Evolutionary conservation across 2,888 invertebrate species (phyloP).

Genomic region (Tetrapedia diversipes): DNA sequence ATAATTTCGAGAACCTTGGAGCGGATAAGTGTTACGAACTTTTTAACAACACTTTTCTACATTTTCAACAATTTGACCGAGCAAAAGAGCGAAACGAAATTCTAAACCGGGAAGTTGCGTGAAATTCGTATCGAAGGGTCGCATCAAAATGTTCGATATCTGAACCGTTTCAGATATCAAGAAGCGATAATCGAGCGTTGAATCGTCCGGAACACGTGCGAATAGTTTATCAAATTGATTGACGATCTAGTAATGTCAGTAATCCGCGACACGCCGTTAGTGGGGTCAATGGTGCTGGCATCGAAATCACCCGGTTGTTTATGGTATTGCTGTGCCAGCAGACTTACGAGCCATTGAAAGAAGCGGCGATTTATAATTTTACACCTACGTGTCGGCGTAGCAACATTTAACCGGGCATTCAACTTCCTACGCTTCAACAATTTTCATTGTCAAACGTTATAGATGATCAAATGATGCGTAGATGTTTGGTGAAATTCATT

Average conservation of each 20-base stretch:
- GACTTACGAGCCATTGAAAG: constrained; percentile 51
- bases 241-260: constrained; percentile 68
- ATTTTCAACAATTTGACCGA: too few species aligned
- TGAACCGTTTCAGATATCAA: constrained; percentile 32
- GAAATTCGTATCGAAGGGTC: neutral
- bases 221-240: constrained; percentile 68
- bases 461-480: too few species aligned
- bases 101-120: neutral
- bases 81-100: neutral
- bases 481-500: too few species aligned
- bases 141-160: constrained; percentile 1
- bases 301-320: constrained; percentile 54
- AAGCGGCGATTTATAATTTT: constrained; percentile 40
- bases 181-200: constrained; percentile 31
- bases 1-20: too few species aligned
- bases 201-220: constrained; percentile 61
- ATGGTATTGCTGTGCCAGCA: constrained; percentile 28
- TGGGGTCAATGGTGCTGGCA: constrained; percentile 23
- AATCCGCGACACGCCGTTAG: constrained; percentile 61
- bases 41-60: too few species aligned
- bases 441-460: neutral
- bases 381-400: constrained; percentile 19
- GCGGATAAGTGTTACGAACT: too few species aligned
- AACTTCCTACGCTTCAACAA: neutral
- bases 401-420: neutral